Evolutionary conservation across 2,888 invertebrate species (phyloP), one percentile per base, ranked within the genome.

Genomic region (Labia minor): DNA sequence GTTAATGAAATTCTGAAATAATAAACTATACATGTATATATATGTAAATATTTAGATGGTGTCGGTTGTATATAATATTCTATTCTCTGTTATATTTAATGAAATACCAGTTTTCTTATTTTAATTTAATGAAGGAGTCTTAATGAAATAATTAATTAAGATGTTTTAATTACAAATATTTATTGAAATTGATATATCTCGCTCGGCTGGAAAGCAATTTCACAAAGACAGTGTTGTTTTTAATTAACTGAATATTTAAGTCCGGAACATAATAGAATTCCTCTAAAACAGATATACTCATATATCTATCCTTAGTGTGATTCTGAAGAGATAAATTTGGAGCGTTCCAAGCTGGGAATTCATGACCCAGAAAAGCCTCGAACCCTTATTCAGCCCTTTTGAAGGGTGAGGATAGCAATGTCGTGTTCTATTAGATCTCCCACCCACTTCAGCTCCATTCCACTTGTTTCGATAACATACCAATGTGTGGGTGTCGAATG

Each of bases 121-220:
- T 26, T 26, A 26, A 26, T 26, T 8, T 26, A 26, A 26, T 6
- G 26, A 26, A 6, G 4, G 26, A 26, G 26, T 49, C n/a, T 49
- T 49, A 49, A 49, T 49, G 49, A 49, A 49, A 49, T 49, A 49
- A 49, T 49, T 49, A 49, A 49, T 49, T 49, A 49, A 49, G 16
- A 49, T 49, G 49, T 49, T 49, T 49, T 49, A 49, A 49, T 49
- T 49, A 49, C 49, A 49, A 49, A 49, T 49, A 49, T 49, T 49
- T 49, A 49, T 49, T 49, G 49, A 49, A 49, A 49, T 49, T 49
- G 49, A 49, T 49, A 49, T 26, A 26, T 26, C 26, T 26, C 49
- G 49, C 16, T n/a, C 14, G 2, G 3, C 49, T 49, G 2, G n/a
- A 49, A 49, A 16, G 49, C 49, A 16, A 26, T 26, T 26, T 26